Base-by-base conservation (phyloP, 2,113 vertebrate genomes). In the Rhynchopsitta pachyrhyncha region DNA sequence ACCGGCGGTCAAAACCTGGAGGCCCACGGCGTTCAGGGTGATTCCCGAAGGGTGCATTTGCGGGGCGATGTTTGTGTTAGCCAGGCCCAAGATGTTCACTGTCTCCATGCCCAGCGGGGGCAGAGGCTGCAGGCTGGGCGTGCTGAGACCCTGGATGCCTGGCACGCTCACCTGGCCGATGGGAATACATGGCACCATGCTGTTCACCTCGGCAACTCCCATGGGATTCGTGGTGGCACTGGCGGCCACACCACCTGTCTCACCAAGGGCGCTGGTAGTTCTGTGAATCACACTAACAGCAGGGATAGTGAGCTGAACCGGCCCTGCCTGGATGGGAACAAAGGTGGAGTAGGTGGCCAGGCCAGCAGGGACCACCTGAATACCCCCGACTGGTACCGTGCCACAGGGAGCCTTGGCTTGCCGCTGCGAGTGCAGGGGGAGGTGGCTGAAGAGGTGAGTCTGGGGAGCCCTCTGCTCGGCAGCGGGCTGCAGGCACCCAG, bases 401-500 rank as follows among this genome's bases (percentile, higher is more conserved):
- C 98, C 98, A 33, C 98, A 99, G 15, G 99, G 97, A 5, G 98
- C 98, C 94, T 98, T 98, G 22, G 97, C 92, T 8, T 98, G 99
- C 93, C 97, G 99, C 95, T 99, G 99, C 1, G 99, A 99, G 95
- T 99, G 99, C 97, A 99, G 92, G 31, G 99, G 99, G 17, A 99
- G 98, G 97, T 99, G 99, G 96, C 99, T 99, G 91, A 99, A 99
- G 88, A 99, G 96, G 90, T 98, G 99, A 77, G 97, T 98, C 91
- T 87, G 98, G 28, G 96, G 91, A 31, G 98, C 46, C 73, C 98
- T 96, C 2, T n/a, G 64, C 50, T 97, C 88, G 1, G 97, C 20
- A 0, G 97, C 16, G 2, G 70, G 95, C 39, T 92, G 98, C 4
- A 78, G 90, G n/a, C 97, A 91, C 16, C 94, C 95, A 11, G 97